Evolutionary conservation across 2,113 vertebrate genomes (phyloP).

Genomic region (Dipodomys ordii): DNA sequence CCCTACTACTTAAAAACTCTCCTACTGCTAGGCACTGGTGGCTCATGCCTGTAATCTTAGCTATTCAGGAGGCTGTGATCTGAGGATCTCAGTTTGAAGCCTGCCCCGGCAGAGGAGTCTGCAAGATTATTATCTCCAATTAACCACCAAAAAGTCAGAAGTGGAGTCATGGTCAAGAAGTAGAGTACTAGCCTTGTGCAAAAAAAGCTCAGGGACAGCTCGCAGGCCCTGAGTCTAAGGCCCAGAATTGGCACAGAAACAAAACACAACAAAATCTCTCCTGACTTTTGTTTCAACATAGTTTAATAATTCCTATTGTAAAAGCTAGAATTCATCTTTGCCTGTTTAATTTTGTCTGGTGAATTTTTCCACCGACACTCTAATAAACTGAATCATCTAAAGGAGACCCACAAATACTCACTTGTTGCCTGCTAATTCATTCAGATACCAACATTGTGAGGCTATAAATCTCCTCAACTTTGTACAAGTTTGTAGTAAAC

Average conservation of each 20-base stretch:
- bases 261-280: background rate
- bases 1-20: background rate
- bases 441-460: background rate
- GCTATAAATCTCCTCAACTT: background rate
- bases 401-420: background rate
- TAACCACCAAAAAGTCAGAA: no score
- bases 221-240: no score
- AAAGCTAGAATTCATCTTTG: background rate
- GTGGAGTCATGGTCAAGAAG: no score
- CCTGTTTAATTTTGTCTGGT: background rate
- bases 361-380: background rate
- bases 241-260: no score
- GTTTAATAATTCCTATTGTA: background rate
- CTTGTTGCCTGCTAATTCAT: background rate
- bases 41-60: no score
- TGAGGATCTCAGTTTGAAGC: no score
- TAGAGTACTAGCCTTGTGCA: no score
- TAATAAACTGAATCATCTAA: background rate
- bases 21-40: no score
- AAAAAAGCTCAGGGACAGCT: no score
- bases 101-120: no score
- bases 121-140: no score
- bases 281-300: background rate
- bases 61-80: no score
- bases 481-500: background rate